A percentile compares a stretch with the other conserved stretches of the same genome.
Conservation (phyloP, 2,888 invertebrate species). For the Habrosyne pyritoides region DNA sequence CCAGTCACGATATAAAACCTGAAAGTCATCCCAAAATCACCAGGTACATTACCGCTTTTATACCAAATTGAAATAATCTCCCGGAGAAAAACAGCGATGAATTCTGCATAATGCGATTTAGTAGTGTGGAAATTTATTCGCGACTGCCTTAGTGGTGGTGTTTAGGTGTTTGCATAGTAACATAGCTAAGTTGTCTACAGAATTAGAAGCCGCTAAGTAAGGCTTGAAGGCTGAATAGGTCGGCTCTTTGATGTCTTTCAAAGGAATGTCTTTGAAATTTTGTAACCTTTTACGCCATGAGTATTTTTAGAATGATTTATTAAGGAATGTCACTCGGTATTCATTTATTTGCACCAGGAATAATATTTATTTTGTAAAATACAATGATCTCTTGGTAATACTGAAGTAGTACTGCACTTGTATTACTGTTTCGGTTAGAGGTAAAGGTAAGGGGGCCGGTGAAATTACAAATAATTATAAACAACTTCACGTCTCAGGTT, state of each 20-base stretch:
- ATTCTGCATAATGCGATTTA: not conserved
- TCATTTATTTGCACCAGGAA: too few relatives aligned
- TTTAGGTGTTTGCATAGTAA: constrained; percentile 33
- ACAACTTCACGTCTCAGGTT: too few relatives aligned
- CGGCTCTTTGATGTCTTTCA: constrained; percentile 32
- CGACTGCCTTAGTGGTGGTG: constrained; percentile 6
- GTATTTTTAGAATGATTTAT: too few relatives aligned
- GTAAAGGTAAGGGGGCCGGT: too few relatives aligned
- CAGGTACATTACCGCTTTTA: not conserved
- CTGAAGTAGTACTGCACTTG: too few relatives aligned
- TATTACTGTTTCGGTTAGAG: too few relatives aligned
- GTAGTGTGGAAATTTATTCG: not conserved
- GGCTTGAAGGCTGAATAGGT: constrained; percentile 23
- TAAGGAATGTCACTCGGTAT: too few relatives aligned
- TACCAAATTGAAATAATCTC: not conserved
- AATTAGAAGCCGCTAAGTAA: constrained; percentile 31
- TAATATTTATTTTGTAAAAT: too few relatives aligned
- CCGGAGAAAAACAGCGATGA: not conserved
- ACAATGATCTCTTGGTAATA: too few relatives aligned
- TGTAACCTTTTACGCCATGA: not conserved
- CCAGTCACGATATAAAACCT: not conserved
- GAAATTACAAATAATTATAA: too few relatives aligned
- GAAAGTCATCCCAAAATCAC: not conserved
- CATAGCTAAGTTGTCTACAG: constrained; percentile 43
- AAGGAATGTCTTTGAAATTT: constrained; percentile 8